Conservation (phyloP, 2,797 vertebrate species). For the Rallus crepitans region DNA sequence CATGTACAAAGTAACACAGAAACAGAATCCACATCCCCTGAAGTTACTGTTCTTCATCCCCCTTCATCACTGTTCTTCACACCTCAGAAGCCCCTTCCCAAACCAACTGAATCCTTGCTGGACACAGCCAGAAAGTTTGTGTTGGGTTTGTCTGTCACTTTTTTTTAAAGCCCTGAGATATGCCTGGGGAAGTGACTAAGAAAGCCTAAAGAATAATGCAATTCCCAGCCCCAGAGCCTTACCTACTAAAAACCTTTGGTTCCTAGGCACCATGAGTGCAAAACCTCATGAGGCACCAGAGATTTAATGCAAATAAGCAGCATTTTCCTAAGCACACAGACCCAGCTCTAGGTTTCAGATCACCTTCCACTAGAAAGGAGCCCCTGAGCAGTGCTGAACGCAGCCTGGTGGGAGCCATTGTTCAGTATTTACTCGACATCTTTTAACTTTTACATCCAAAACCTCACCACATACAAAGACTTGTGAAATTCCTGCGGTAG, state of each 20-base stretch:
- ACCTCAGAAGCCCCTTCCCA: background rate
- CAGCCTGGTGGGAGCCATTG: background rate
- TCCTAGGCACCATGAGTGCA: background rate
- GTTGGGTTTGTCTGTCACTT: no score
- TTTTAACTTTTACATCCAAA: background rate
- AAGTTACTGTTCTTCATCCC: background rate
- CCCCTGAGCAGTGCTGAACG: background rate
- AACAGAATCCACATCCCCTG: rapidly evolving
- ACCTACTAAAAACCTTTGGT: background rate
- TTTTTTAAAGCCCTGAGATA: background rate
- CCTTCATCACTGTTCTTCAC: background rate
- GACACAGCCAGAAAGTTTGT: background rate
- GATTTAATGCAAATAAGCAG: background rate
- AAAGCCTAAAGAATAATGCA: background rate
- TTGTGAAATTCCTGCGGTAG: constrained; percentile 1
- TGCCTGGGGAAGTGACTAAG: background rate
- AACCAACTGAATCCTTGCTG: background rate
- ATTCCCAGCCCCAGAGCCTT: background rate
- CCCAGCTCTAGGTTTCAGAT: background rate
- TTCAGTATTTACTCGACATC: background rate
- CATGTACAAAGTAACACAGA: rapidly evolving
- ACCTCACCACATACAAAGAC: background rate
- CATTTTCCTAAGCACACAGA: background rate
- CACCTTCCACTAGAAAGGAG: background rate
- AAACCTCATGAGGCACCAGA: background rate